Evolutionary conservation across 2,113 vertebrate species (phyloP), one percentile per base, ranked within the genome.

Genomic region (Piaya cayana): DNA sequence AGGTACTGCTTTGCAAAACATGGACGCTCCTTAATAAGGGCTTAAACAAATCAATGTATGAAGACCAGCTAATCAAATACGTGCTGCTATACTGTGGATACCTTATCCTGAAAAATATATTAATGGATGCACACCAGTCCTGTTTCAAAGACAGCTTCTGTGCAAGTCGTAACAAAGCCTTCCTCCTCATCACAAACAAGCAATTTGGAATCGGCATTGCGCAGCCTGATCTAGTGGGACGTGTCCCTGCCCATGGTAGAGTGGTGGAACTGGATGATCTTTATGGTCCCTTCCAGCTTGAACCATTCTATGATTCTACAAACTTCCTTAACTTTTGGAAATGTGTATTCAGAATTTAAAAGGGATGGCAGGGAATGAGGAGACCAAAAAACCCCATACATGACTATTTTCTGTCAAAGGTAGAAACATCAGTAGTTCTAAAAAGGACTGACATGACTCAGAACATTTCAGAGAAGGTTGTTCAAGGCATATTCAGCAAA

Each of bases 91-190:
- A 72, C 26, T 36, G 53, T 10, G 42, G 62, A n/a, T 12, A 37
- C 7, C 80, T 95, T 84, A 82, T 32, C 67, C 69, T 60, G 25
- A 91, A 95, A 95, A 86, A 85, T 22, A 27, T 5, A 68, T 32
- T 23, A 43, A 58, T 11, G 36, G 80, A 34, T 47, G 4, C 1
- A 2, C 15, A 30, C 30, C 56, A 92, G 29, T 17, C 13, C 27
- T 37, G 43, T 29, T 71, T 63, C 50, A 71, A 91, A 65, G 27
- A 58, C 82, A 87, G 49, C 39, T 45, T 39, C 32, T 4, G 25
- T 37, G 14, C 36, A 81, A 93, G 39, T 71, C 49, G 27, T 30
- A 91, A 58, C 65, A 59, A 55, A 69, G 60, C 9, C 26, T 36
- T 86, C 45, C 7, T 80, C 26, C 36, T 90, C 25, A 85, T 76